Conservation (phyloP, 2,113 vertebrate species). For the Ornithorhynchus anatinus region DNA sequence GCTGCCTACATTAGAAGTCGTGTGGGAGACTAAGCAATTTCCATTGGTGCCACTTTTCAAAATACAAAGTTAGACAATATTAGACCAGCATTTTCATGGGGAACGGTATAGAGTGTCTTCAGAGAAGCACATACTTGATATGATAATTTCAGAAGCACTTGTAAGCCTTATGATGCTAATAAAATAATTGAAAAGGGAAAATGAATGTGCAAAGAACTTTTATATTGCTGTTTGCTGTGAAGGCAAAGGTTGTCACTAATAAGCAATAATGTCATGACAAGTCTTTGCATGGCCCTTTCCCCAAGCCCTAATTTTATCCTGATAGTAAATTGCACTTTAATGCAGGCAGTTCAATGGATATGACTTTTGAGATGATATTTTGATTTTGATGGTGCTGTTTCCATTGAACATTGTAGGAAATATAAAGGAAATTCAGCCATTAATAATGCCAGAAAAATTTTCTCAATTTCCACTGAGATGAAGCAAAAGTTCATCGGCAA, state of each 20-base stretch:
- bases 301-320: not conserved
- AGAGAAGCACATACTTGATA: not conserved
- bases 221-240: not conserved
- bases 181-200: conserved; percentile 12
- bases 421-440: not conserved
- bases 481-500: not conserved
- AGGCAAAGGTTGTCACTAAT: not conserved
- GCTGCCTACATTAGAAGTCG: not conserved
- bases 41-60: too few relatives aligned
- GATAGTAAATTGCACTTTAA: not conserved
- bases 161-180: not conserved
- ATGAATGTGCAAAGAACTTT: not conserved
- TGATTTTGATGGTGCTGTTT: not conserved
- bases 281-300: not conserved
- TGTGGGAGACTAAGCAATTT: not conserved
- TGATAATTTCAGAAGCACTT: conserved; percentile 4
- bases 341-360: not conserved
- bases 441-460: not conserved
- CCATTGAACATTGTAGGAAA: not conserved
- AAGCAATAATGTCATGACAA: not conserved
- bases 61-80: not conserved
- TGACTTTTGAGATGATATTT: not conserved
- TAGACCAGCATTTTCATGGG: not conserved
- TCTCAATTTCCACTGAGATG: not conserved
- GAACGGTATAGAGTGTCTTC: not conserved